These are phyloP conservation scores for Isichthys henryi DNA, from an alignment of 2,113 vertebrate genomes.

Conservation along the genomic window DNA sequence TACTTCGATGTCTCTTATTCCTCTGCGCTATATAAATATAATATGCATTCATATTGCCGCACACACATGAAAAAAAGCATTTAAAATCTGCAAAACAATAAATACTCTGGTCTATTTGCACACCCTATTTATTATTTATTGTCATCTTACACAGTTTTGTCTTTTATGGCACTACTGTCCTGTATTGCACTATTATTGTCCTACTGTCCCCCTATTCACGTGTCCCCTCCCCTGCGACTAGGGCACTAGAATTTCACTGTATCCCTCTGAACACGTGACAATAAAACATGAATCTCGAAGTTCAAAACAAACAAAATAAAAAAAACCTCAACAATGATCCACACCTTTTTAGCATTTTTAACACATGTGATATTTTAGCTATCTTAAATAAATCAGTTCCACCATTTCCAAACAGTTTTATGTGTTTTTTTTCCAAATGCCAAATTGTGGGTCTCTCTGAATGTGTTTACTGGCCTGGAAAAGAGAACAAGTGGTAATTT, in stretches of 20 bases:
- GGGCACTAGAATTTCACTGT: background rate
- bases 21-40: background rate
- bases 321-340: background rate
- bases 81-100: background rate
- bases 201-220: background rate
- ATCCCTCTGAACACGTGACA: background rate
- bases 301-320: background rate
- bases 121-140: background rate
- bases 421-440: background rate
- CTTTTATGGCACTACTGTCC: background rate
- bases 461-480: background rate
- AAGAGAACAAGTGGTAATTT: background rate
- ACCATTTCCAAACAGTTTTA: background rate
- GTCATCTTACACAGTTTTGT: background rate
- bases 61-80: background rate
- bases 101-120: background rate
- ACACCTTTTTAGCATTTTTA: background rate
- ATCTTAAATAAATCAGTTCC: conserved; percentile 11
- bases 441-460: background rate
- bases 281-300: background rate
- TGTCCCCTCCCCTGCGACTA: background rate
- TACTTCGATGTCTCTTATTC: background rate
- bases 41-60: background rate
- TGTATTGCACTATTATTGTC: background rate
- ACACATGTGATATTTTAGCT: background rate